These are phyloP conservation scores for Drosophila persimilis DNA, from an alignment of 1,140 invertebrate species.

Conservation along the genomic window DNA sequence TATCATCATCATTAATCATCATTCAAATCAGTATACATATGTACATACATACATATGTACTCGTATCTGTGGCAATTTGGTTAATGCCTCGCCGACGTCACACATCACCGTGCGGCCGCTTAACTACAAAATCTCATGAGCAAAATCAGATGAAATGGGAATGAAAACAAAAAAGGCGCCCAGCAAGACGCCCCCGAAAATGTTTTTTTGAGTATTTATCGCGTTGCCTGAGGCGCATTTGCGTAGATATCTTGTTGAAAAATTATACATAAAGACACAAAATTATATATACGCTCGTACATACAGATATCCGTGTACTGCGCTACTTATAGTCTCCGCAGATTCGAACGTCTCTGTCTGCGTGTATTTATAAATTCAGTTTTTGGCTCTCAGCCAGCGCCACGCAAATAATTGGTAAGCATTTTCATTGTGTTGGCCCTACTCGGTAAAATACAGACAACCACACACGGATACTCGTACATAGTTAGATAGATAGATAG, in stretches of 20 bases:
- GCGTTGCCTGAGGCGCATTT: slow-evolving; percentile 66
- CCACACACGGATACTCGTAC: background rate
- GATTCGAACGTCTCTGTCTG: slow-evolving; percentile 28
- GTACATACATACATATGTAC: slow-evolving; percentile 8
- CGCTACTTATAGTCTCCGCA: slow-evolving; percentile 63
- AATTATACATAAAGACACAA: slow-evolving; percentile 60
- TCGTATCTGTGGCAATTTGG: slow-evolving; percentile 48
- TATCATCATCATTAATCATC: slow-evolving; percentile 52
- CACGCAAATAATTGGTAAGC: slow-evolving; percentile 78
- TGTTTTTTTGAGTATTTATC: slow-evolving; percentile 40
- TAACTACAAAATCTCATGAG: slow-evolving; percentile 60
- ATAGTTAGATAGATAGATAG: background rate
- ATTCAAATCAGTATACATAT: background rate
- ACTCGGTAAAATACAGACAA: slow-evolving; percentile 15
- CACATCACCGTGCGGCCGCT: slow-evolving; percentile 40
- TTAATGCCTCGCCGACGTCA: slow-evolving; percentile 48
- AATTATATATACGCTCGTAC: slow-evolving; percentile 4
- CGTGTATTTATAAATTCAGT: slow-evolving; percentile 69
- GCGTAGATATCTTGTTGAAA: slow-evolving; percentile 68
- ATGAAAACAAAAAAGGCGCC: slow-evolving; percentile 51
- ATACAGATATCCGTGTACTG: slow-evolving; percentile 22
- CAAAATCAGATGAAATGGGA: slow-evolving; percentile 10
- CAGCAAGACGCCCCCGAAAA: slow-evolving; percentile 48
- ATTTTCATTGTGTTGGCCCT: slow-evolving; percentile 65
- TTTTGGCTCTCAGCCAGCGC: slow-evolving; percentile 69